Evolutionary conservation across 2,797 vertebrate species (phyloP), one percentile per base, ranked within the genome.

Genomic region (Pangasius djambal): DNA sequence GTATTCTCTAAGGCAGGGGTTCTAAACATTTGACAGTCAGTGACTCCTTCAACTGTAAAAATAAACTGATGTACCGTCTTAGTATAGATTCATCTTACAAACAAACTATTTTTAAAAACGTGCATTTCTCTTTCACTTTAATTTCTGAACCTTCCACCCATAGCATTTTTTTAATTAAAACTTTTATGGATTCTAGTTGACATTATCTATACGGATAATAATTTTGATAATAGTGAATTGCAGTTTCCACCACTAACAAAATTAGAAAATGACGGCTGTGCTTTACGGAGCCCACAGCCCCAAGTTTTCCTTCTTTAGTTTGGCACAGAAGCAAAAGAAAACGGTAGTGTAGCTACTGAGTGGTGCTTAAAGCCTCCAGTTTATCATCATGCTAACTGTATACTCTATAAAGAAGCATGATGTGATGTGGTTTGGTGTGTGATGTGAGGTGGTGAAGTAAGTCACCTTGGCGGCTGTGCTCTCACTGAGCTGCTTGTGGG

Each of bases 381-480:
- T 72, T 13, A 31, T 6, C 10, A n/a, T n/a, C 25, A 0, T 67
- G 28, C 1, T 63, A 13, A 18, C 1, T 34, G 31, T 34, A 0
- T 20, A 22, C 2, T 20, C 34, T 18, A 72, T 40, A 9, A 28
- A 31, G 25, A 50, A 5, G 44, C 13, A 22, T 67, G 9, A 8
- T 55, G 34, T 79, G n/a, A 55, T 55, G 40, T 40, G 18, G 61
- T 31, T 34, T 6, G 52, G 44, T 70, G 22, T 48, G 1, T 82
- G 59, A 15, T 31, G 25, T 44, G 8, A 13, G 65, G 61, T 9
- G 15, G 25, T 65, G 25, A 15, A 83, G 59, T 8, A n/a, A 20
- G 85, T 83, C 79, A 96, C 96, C 94, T 95, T 79, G 34, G 74
- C 0, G 0, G n/a, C 8, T 0, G 93, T 86, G 4, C 70, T 3